phyloP scores from a whole-genome alignment of 1,140 invertebrate species.

The Drosophila ohnishii region DNA sequence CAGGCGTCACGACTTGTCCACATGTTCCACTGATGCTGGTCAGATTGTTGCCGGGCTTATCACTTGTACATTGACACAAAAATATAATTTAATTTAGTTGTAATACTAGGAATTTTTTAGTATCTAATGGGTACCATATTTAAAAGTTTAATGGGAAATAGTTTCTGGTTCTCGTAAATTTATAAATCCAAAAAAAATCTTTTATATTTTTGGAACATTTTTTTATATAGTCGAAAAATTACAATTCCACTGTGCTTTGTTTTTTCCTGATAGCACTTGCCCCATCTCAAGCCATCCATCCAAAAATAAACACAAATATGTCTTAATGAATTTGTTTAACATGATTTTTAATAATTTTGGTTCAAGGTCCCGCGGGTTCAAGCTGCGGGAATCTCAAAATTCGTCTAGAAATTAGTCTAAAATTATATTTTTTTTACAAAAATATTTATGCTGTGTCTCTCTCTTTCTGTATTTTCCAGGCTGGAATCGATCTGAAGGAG shows the following conservation, averaged over 20 bases:
- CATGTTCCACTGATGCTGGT: constrained; percentile 47
- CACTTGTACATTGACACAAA: constrained; percentile 27
- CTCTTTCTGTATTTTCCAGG: constrained; percentile 56
- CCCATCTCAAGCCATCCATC: constrained; percentile 18
- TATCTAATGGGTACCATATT: too few relatives aligned
- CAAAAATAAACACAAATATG: constrained; percentile 50
- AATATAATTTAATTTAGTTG: neutral
- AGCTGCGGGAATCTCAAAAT: constrained; percentile 22
- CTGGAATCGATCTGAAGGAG: constrained; percentile 93
- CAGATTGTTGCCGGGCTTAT: constrained; percentile 36
- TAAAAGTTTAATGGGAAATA: neutral
- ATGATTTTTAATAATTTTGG: constrained; percentile 78
- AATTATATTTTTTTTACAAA: constrained; percentile 15
- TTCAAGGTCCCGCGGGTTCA: constrained; percentile 72
- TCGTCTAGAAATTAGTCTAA: constrained; percentile 34
- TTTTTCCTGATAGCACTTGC: constrained; percentile 36
- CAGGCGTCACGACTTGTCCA: constrained; percentile 57
- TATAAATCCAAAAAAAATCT: neutral
- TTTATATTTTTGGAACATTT: too few relatives aligned
- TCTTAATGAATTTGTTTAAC: constrained; percentile 82
- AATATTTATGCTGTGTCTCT: constrained; percentile 8
- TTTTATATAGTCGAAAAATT: too few relatives aligned
- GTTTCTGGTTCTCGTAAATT: neutral
- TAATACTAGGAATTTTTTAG: neutral
- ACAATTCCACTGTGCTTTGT: neutral